Conservation (phyloP, 2,797 vertebrate species). For the Decapterus maruadsi region DNA sequence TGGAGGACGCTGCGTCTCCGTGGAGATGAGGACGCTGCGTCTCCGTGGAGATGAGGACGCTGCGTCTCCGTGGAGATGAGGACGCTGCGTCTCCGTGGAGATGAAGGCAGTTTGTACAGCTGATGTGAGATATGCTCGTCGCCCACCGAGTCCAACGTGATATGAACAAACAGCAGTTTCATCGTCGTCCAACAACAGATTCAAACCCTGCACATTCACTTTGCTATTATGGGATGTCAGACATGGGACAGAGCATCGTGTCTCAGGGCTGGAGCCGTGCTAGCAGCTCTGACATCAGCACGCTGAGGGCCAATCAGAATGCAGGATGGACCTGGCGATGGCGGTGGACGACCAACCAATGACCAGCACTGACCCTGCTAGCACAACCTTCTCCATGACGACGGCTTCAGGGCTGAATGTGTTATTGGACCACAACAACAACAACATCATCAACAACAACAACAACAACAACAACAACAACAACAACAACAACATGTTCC, state of each 20-base stretch:
- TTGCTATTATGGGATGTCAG: background rate
- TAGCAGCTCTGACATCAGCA: constrained; percentile 8
- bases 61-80: too few species aligned
- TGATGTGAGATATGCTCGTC: constrained; percentile 70
- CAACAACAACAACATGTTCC: constrained; percentile 18
- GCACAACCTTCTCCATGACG: background rate
- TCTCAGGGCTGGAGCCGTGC: constrained; percentile 12
- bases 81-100: too few species aligned
- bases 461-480: constrained; percentile 20
- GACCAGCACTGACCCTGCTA: background rate
- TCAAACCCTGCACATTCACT: constrained; percentile 4
- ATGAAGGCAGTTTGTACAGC: constrained; percentile 70
- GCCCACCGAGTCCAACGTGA: constrained; percentile 48
- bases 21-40: too few species aligned
- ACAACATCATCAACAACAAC: constrained; percentile 17
- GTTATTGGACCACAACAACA: constrained; percentile 15
- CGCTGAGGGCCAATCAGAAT: background rate
- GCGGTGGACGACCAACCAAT: too few species aligned
- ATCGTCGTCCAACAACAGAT: constrained; percentile 26
- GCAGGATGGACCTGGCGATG: too few species aligned
- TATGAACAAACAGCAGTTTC: constrained; percentile 48
- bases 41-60: too few species aligned
- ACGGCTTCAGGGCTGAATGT: background rate
- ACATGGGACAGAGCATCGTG: background rate
- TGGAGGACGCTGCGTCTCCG: too few species aligned